Evolutionary conservation across 2,113 vertebrate genomes (phyloP).

Genomic region (Labrus mixtus): DNA sequence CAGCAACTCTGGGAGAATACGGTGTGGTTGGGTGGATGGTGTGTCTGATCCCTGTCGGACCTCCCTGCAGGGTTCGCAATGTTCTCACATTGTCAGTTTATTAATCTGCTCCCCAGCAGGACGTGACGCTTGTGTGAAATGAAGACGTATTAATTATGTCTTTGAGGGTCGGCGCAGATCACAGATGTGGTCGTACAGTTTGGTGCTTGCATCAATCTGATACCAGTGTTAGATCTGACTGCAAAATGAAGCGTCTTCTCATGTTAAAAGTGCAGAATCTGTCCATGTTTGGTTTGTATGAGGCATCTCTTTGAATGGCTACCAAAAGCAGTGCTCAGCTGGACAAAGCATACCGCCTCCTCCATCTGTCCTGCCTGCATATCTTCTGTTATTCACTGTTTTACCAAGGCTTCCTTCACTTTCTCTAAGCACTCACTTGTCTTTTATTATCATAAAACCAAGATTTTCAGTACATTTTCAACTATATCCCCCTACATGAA

Average conservation of each 20-base stretch:
- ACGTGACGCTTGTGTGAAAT: slow-evolving; percentile 39
- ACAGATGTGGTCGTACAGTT: slow-evolving; percentile 2
- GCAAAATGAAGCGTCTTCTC: slow-evolving; percentile 24
- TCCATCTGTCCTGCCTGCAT: slow-evolving; percentile 70
- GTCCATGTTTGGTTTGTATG: slow-evolving; percentile 51
- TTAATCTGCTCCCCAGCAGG: slow-evolving; percentile 43
- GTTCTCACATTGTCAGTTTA: slow-evolving; percentile 48
- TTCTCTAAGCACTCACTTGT: slow-evolving; percentile 7
- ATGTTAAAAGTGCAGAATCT: slow-evolving; percentile 46
- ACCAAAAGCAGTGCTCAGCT: slow-evolving; percentile 67
- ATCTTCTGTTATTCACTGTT: slow-evolving; percentile 55
- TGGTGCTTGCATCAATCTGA: slow-evolving; percentile 7
- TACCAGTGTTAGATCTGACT: slow-evolving; percentile 7
- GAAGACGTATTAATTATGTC: slow-evolving; percentile 48
- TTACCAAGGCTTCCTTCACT: slow-evolving; percentile 41
- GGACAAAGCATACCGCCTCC: slow-evolving; percentile 54
- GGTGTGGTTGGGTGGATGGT: neutral
- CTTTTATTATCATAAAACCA: slow-evolving; percentile 9
- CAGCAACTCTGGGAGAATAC: slow-evolving; percentile 20
- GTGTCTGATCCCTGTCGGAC: slow-evolving; percentile 14
- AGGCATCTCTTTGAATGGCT: slow-evolving; percentile 68
- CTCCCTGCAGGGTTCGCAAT: slow-evolving; percentile 15
- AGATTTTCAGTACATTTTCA: slow-evolving; percentile 7
- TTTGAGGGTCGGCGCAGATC: slow-evolving; percentile 4
- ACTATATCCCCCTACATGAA: neutral